Evolutionary conservation across 2,113 vertebrate species (phyloP).

Genomic region (Strix aluco): DNA sequence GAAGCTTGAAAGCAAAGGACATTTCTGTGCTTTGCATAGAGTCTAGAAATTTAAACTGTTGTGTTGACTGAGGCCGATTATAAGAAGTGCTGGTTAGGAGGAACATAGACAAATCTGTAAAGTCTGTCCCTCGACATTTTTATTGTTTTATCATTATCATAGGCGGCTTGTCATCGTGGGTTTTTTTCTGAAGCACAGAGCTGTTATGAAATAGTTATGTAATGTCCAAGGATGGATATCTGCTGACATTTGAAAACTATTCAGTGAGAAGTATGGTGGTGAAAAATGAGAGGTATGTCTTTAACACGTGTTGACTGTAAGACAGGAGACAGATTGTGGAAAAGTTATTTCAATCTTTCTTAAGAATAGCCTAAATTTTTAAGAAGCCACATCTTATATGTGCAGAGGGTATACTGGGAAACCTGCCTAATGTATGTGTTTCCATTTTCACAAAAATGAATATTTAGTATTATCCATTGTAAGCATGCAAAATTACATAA

Average conservation of each 20-base stretch:
- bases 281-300: slow-evolving; percentile 37
- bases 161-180: background rate
- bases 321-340: slow-evolving; percentile 46
- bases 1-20: background rate
- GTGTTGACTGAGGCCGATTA: background rate
- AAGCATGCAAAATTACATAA: background rate
- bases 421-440: background rate
- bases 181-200: background rate
- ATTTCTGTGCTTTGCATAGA: background rate
- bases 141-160: background rate
- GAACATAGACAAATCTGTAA: background rate
- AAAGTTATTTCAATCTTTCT: slow-evolving; percentile 36
- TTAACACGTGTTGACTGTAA: slow-evolving; percentile 36
- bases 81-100: background rate
- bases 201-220: slow-evolving; percentile 61
- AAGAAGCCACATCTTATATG: background rate
- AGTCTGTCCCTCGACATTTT: background rate
- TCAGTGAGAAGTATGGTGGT: slow-evolving; percentile 45
- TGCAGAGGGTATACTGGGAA: background rate
- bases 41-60: background rate
- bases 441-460: background rate
- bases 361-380: slow-evolving; percentile 13
- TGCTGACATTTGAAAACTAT: slow-evolving; percentile 55
- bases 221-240: slow-evolving; percentile 49
- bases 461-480: background rate